phyloP scores from a whole-genome alignment of 2,797 vertebrate species.

The Rhabdophis nuchalis region DNA sequence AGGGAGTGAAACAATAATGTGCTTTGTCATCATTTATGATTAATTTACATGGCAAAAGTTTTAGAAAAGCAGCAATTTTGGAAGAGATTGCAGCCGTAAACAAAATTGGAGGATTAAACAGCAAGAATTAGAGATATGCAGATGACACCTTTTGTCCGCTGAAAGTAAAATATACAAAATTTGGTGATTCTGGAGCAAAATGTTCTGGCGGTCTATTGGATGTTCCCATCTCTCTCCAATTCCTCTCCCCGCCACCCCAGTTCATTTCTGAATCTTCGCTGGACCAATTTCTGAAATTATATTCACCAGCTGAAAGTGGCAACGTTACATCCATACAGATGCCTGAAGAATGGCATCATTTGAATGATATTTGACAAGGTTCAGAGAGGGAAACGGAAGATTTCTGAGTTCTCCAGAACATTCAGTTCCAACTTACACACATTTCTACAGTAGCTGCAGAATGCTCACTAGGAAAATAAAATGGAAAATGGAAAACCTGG shows the following conservation, averaged over 20 bases:
- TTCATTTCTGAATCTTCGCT: background rate
- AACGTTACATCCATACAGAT: background rate
- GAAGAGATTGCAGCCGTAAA: background rate
- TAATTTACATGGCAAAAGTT: background rate
- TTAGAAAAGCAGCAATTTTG: background rate
- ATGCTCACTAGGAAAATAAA: background rate
- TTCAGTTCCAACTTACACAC: background rate
- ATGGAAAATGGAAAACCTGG: background rate
- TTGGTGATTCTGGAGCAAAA: background rate
- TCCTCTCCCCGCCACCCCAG: background rate
- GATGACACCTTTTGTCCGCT: background rate
- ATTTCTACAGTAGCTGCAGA: background rate
- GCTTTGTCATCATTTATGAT: background rate
- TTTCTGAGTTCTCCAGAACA: background rate
- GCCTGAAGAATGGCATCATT: background rate
- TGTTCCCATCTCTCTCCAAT: background rate
- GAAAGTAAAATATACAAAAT: background rate
- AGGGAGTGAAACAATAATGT: background rate
- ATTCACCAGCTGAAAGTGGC: background rate
- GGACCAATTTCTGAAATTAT: background rate
- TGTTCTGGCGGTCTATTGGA: background rate
- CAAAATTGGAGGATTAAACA: background rate
- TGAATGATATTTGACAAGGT: background rate
- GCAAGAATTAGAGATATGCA: background rate
- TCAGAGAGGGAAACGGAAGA: background rate